Percentiles rank a stretch among this genome's conserved stretches.
phyloP scores from a whole-genome alignment of 2,888 invertebrate species.

The Melanargia galathea region DNA sequence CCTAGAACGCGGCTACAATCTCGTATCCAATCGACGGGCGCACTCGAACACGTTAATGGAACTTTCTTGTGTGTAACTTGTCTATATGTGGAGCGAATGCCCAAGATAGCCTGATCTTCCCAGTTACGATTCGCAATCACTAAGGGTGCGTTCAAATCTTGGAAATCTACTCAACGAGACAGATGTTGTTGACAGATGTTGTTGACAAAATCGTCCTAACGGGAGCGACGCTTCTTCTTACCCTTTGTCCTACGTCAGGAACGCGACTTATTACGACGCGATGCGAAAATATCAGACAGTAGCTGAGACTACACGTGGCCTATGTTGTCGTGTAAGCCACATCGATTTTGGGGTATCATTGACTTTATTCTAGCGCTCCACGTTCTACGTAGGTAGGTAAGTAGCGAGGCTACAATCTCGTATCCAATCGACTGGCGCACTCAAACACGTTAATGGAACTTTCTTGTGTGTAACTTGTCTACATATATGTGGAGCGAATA shows the following conservation, averaged over 20 bases:
- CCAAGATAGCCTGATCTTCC: background rate
- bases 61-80: background rate
- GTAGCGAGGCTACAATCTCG: constrained; percentile 11
- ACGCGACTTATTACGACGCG: too few species aligned
- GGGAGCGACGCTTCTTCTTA: too few species aligned
- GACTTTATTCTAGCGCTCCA: too few species aligned
- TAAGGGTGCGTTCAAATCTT: background rate
- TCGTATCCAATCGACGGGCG: constrained; percentile 13
- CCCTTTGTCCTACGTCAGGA: too few species aligned
- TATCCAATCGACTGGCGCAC: constrained; percentile 11
- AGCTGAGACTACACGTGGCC: too few species aligned
- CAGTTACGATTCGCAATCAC: background rate
- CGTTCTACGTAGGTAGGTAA: too few species aligned
- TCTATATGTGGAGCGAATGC: background rate
- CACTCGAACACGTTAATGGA: constrained; percentile 15
- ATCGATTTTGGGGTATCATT: too few species aligned
- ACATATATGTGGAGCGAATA: background rate
- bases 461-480: background rate
- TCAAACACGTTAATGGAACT: constrained; percentile 15
- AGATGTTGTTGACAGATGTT: too few species aligned
- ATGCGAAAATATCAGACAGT: too few species aligned
- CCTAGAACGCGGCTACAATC: constrained; percentile 8
- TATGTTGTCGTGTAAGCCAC: too few species aligned
- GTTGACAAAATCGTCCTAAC: too few species aligned
- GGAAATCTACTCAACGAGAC: too few species aligned